Conservation (phyloP, 2,888 invertebrate genomes). For the Limenitis camilla region DNA sequence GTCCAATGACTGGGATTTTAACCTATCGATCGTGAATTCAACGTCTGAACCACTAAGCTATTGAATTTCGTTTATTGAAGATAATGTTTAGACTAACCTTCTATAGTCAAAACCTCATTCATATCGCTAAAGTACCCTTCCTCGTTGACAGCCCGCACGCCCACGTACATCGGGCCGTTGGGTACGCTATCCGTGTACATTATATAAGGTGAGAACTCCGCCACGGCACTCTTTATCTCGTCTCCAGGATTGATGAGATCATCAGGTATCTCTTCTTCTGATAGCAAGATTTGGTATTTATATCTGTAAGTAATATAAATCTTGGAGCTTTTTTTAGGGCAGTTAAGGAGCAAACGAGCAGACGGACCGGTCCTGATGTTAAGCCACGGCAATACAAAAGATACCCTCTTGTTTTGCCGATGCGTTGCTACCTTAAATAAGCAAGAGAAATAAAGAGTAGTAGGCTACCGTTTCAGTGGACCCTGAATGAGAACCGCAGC, state of each 20-base stretch:
- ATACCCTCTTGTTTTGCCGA: too few species aligned
- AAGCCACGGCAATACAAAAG: too few species aligned
- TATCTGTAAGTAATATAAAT: conserved; percentile 38
- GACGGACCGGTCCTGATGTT: too few species aligned
- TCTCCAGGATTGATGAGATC: conserved; percentile 52
- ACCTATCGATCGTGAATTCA: too few species aligned
- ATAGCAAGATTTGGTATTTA: conserved; percentile 79
- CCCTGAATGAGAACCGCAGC: too few species aligned
- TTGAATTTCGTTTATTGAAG: background rate
- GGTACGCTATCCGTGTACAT: conserved; percentile 59
- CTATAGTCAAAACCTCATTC: conserved; percentile 72
- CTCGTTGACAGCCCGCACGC: conserved; percentile 75
- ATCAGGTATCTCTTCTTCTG: conserved; percentile 65
- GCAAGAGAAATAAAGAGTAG: too few species aligned
- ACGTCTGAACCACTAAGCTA: conserved; percentile 1
- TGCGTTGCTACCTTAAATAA: too few species aligned
- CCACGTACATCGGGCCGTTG: conserved; percentile 75
- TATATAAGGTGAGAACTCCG: conserved; percentile 70
- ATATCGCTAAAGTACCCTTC: conserved; percentile 77
- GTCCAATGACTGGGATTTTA: too few species aligned
- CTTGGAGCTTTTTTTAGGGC: too few species aligned
- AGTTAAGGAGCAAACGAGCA: too few species aligned
- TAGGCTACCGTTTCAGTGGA: too few species aligned
- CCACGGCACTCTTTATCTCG: conserved; percentile 51
- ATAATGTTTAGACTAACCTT: conserved; percentile 37